These are phyloP conservation scores for Magallana angulata DNA, from an alignment of 1,140 invertebrate species.

Conservation along the genomic window DNA sequence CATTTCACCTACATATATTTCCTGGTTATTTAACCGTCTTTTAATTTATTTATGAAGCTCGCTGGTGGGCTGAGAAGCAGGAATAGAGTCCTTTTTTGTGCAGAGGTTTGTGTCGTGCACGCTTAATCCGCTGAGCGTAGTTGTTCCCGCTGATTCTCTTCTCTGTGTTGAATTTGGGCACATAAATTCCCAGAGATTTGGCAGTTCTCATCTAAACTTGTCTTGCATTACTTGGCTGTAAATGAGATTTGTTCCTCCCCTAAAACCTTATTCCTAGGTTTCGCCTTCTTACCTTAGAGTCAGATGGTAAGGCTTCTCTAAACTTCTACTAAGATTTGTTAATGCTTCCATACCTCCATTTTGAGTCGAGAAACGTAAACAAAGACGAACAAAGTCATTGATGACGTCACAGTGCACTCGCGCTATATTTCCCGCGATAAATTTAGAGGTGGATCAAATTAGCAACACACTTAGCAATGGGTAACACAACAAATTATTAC, in stretches of 20 bases:
- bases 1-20: background rate
- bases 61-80: background rate
- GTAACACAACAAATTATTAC: no score
- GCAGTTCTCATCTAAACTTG: background rate
- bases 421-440: no score
- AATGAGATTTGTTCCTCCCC: background rate
- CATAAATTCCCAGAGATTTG: background rate
- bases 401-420: no score
- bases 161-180: background rate
- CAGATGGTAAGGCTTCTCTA: background rate
- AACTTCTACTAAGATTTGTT: background rate
- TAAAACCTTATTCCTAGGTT: background rate
- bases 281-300: no score
- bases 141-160: background rate
- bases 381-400: no score
- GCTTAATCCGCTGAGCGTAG: no score
- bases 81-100: background rate
- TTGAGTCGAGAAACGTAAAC: no score
- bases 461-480: no score
- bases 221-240: background rate
- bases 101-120: background rate
- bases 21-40: background rate
- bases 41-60: background rate
- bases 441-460: no score
- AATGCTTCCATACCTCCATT: no score